Evolutionary conservation across 1,140 invertebrate species (phyloP), one percentile per base, ranked within the genome.

Genomic region (Phortica variegata): DNA sequence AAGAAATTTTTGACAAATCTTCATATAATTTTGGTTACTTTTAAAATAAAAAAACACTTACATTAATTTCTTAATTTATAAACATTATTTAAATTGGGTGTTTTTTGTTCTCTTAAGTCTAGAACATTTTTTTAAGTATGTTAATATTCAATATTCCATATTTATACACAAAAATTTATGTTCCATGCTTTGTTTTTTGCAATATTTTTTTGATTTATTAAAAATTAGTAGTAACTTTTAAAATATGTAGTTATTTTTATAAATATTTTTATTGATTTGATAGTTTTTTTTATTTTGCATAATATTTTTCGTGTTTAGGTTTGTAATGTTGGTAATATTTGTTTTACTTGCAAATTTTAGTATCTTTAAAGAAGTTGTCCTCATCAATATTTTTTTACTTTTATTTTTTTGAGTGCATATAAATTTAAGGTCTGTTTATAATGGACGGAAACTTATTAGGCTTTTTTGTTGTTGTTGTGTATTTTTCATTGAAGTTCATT

Each of bases 381-480:
- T n/a, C n/a, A n/a, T n/a, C n/a, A n/a, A n/a, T n/a, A n/a, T n/a
- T n/a, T n/a, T n/a, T n/a, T n/a, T n/a, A n/a, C n/a, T n/a, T n/a
- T n/a, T n/a, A n/a, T n/a, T n/a, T n/a, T n/a, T 47, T 43, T 40
- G 19, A 36, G 40, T 70, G 56, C 58, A 72, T 57, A 72, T 73
- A 73, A 61, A 73, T 73, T 74, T 74, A 74, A 74, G 71, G 71
- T 74, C 71, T 74, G 71, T 58, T 74, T 74, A 74, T 74, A 74
- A 74, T 74, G 71, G 71, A 74, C 71, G 71, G 71, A 74, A 73
- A 74, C 65, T 73, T 73, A 73, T 74, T 65, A 69, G 68, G 70
- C 63, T 68, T 69, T 66, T 47, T 69, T 52, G 33, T 57, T 46
- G 44, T 39, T 46, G 31, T 59, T 53, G n/a, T 51, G 47, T 58